Percentiles rank a stretch among this genome's conserved stretches.
phyloP scores from a whole-genome alignment of 2,113 vertebrate species.

The Parus major region DNA sequence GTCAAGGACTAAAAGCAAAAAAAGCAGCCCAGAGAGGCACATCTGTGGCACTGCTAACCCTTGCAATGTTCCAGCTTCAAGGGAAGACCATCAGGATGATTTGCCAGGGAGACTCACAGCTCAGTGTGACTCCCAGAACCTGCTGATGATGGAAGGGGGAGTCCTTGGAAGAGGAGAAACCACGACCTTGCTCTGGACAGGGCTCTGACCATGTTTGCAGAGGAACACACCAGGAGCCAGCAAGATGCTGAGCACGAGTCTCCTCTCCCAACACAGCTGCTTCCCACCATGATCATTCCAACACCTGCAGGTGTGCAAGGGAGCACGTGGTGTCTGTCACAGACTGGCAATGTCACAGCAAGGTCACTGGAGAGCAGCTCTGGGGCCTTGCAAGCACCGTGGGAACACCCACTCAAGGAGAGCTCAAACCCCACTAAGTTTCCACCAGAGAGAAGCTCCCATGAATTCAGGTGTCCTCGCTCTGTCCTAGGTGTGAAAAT shows the following conservation, averaged over 20 bases:
- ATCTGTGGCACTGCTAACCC: neutral
- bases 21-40: neutral
- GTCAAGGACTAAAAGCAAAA: neutral
- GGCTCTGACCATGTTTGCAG: neutral
- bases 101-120: neutral
- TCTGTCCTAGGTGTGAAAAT: neutral
- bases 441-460: neutral
- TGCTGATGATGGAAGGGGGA: neutral
- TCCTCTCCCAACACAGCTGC: neutral
- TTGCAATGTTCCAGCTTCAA: neutral
- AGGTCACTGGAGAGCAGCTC: neutral
- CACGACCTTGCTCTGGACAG: neutral
- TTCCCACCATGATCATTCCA: rapidly evolving
- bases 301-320: neutral
- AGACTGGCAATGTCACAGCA: rapidly evolving
- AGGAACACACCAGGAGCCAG: rapidly evolving
- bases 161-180: neutral
- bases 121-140: neutral
- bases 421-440: neutral
- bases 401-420: neutral
- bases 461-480: neutral
- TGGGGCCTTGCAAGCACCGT: neutral
- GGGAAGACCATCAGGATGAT: neutral
- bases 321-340: neutral
- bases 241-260: neutral